Base-by-base conservation (phyloP, 2,113 vertebrate species). In the Burhinus oedicnemus region DNA sequence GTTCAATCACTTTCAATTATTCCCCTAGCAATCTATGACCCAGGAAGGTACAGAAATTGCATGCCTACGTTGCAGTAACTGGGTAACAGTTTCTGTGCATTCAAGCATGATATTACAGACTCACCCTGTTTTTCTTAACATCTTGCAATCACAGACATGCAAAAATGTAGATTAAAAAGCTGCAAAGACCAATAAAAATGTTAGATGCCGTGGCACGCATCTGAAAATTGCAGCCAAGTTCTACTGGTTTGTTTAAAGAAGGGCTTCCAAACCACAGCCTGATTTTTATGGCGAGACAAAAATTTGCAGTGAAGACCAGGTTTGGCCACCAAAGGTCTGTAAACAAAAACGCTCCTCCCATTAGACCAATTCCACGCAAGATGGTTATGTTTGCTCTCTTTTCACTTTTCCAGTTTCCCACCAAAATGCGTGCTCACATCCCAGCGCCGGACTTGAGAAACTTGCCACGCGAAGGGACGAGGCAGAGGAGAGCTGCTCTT, bases 1-100 rank as follows among this genome's bases (percentile, higher is more conserved):
- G 78, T 96, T 90, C 91, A 88, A 77, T 86, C 38, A 90, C 62
- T 95, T 96, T 66, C 81, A 97, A 71, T 80, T 96, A 83, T 70
- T 86, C 78, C 60, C 57, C 22, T 32, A 83, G 72, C 71, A 90
- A 95, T 87, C 83, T 25, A 51, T 51, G 64, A 88, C n/a, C 81
- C 70, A 89, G 83, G 57, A 93, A 94, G 75, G 40, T 83, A 74
- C 26, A 85, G 60, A 72, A 76, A 88, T 78, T 8, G 19, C 52
- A 12, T 72, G 78, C 38, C 68, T 68, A 23, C 5, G 2, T 19
- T 60, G 84, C 17, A 71, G 51, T n/a, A 74, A 58, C 21, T 68
- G 23, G 54, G 30, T 52, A 94, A 82, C 15, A 38, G 17, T 64
- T 94, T 54, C 30, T 69, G 61, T 34, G 70, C 30, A 68, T 54